Percentiles rank a stretch among this genome's conserved stretches.
These are phyloP conservation scores for Morone saxatilis DNA, from an alignment of 2,113 vertebrate species.

Conservation along the genomic window DNA sequence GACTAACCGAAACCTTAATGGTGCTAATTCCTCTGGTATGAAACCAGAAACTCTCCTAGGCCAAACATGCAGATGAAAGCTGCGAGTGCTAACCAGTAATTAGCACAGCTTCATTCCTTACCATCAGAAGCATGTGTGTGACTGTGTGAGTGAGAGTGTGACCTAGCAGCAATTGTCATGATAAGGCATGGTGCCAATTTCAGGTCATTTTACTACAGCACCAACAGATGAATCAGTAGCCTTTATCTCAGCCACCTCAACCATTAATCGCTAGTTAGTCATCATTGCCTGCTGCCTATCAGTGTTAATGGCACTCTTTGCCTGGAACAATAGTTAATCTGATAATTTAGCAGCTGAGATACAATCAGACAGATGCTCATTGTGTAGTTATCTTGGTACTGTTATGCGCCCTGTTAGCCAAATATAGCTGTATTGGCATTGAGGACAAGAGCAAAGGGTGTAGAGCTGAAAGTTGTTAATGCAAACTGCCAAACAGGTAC, in stretches of 20 bases:
- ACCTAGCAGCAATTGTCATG: slow-evolving; percentile 49
- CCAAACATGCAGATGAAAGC: slow-evolving; percentile 71
- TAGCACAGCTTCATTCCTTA: slow-evolving; percentile 53
- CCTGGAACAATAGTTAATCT: slow-evolving; percentile 28
- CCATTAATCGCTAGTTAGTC: slow-evolving; percentile 36
- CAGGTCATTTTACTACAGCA: slow-evolving; percentile 51
- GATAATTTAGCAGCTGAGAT: slow-evolving; percentile 26
- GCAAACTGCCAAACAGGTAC: slow-evolving; percentile 9
- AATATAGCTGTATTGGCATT: neutral
- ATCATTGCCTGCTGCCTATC: slow-evolving; percentile 21
- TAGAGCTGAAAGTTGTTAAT: slow-evolving; percentile 14
- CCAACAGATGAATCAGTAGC: slow-evolving; percentile 52
- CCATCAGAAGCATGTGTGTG: slow-evolving; percentile 53
- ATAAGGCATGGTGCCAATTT: slow-evolving; percentile 49
- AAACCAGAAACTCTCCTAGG: slow-evolving; percentile 54
- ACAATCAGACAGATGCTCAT: slow-evolving; percentile 37
- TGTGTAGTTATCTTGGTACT: slow-evolving; percentile 24
- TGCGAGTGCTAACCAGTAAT: slow-evolving; percentile 68
- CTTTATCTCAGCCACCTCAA: slow-evolving; percentile 48
- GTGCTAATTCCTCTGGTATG: slow-evolving; percentile 71
- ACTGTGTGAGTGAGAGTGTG: slow-evolving; percentile 46
- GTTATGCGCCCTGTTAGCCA: slow-evolving; percentile 3
- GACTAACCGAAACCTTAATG: slow-evolving; percentile 66
- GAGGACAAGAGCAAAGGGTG: slow-evolving; percentile 4
- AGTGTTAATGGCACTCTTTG: slow-evolving; percentile 25